Base-by-base conservation (phyloP, 2,797 vertebrate species). In the Gorsachius magnificus region DNA sequence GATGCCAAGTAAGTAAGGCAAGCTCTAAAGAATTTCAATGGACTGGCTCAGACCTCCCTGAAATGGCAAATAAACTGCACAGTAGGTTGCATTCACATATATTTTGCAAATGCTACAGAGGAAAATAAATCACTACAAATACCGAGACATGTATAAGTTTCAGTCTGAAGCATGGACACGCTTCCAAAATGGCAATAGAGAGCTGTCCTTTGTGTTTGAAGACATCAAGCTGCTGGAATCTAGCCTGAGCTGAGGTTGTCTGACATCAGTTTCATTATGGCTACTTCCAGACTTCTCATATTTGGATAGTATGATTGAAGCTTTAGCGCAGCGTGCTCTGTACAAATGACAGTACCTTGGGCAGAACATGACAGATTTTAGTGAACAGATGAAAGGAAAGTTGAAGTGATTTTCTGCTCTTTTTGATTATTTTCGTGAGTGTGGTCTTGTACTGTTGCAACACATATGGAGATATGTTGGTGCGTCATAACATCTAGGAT, bases 331-430 rank as follows among this genome's bases (percentile, higher is more conserved):
- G 61, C 0, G 0, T 45, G 17, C 58, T 69, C 65, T 60, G 46
- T 63, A 80, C 50, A 58, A 94, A 85, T 95, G 93, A 85, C 89
- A 91, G 78, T 61, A 80, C 72, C 75, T 93, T 80, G 45, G 36
- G 90, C 79, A 85, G 76, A 85, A 86, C 50, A 65, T 63, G 94
- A 72, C 83, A 95, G 77, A 68, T 93, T 68, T 94, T 77, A 93
- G 75, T 36, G 41, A 75, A 54, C 18, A 94, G 83, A 83, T 93
- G 94, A 93, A 76, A 83, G 54, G 75, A 25, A 93, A 72, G 31
- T 24, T 81, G 78, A 93, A 89, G 54, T 53, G 64, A 38, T 53
- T 92, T 93, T 87, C 64, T 93, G 71, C 68, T 92, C 53, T 35
- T 70, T 56, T 75, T 64, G 48, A 57, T 94, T 84, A 43, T 63